phyloP scores from a whole-genome alignment of 1,140 invertebrate genomes.

The Polypedilum pembai region DNA sequence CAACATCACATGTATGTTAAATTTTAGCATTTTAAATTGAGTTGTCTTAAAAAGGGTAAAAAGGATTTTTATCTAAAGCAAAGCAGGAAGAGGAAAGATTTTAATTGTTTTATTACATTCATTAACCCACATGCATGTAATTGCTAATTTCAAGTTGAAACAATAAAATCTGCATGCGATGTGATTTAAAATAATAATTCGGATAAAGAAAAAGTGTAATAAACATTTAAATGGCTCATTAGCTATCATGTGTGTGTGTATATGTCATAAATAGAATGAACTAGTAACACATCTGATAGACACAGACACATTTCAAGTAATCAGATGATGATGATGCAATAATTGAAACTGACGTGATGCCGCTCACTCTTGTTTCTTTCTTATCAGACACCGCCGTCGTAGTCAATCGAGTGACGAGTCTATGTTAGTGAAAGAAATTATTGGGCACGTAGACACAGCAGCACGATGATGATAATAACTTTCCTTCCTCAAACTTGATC shows the following conservation, averaged over 20 bases:
- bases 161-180: neutral
- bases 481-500: neutral
- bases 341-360: slow-evolving; percentile 21
- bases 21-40: neutral
- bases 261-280: neutral
- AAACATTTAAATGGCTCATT: neutral
- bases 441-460: slow-evolving; percentile 7
- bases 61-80: neutral
- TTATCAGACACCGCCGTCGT: neutral
- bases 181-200: neutral
- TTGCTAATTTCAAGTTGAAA: neutral
- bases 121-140: slow-evolving; percentile 4
- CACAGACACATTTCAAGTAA: neutral
- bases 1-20: slow-evolving; percentile 3
- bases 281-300: neutral
- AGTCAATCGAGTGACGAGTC: neutral
- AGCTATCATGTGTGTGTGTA: neutral
- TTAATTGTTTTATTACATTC: neutral
- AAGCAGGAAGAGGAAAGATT: neutral
- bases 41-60: neutral
- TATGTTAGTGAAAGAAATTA: neutral
- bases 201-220: neutral
- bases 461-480: neutral
- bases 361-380: neutral
- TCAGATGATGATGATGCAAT: slow-evolving; percentile 20